phyloP scores from a whole-genome alignment of 2,797 vertebrate genomes.

The Myiothlypis chrysogaster region DNA sequence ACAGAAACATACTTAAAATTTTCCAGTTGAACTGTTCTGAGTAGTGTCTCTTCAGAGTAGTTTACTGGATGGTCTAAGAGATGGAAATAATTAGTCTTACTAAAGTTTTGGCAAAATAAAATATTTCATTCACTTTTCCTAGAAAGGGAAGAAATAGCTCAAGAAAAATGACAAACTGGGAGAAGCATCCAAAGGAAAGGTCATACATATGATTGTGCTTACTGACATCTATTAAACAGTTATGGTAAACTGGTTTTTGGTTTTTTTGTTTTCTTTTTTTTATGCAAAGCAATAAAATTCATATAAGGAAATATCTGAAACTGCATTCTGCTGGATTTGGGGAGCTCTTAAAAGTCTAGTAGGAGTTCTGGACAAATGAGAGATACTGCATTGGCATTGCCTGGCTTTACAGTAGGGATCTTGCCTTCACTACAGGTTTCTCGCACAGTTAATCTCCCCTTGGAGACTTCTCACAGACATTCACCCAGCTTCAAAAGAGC shows the following conservation, averaged over 20 bases:
- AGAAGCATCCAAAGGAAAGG: background rate
- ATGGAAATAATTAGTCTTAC: background rate
- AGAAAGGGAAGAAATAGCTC: slow-evolving; percentile 1
- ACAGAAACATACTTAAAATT: background rate
- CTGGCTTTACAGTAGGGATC: background rate
- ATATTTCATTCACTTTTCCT: background rate
- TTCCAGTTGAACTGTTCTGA: background rate
- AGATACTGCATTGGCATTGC: background rate
- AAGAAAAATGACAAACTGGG: background rate
- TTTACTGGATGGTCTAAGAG: background rate
- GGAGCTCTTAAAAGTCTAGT: background rate
- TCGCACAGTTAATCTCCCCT: background rate
- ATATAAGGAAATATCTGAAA: background rate
- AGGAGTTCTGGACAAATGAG: background rate
- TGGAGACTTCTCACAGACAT: background rate
- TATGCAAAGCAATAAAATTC: background rate
- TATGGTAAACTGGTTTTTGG: rapidly evolving
- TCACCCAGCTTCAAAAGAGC: background rate
- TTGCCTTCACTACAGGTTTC: background rate
- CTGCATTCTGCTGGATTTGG: background rate
- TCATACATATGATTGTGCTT: background rate
- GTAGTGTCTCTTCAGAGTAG: background rate
- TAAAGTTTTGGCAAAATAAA: slow-evolving; percentile 8
- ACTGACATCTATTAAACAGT: background rate
- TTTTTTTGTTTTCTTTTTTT: too few relatives aligned